Evolutionary conservation across 2,797 vertebrate genomes (phyloP).

Genomic region (Sebastes diploproa): DNA sequence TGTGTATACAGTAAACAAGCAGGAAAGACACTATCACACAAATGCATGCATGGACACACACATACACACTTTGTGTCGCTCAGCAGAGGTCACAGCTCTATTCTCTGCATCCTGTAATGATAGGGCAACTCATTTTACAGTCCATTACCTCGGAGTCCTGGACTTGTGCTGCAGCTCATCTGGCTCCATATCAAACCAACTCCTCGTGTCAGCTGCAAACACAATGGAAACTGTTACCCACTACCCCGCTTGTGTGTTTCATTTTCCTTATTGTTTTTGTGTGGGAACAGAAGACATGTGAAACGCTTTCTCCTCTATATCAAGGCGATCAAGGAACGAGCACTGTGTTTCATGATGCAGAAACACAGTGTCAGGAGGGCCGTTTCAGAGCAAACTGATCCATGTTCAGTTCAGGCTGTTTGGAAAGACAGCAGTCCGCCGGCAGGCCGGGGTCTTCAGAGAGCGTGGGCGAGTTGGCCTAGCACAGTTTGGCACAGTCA

Average conservation of each 20-base stretch:
- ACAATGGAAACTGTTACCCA: neutral
- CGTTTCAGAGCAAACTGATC: conserved; percentile 30
- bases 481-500: conserved; percentile 48
- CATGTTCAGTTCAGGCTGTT: conserved; percentile 15
- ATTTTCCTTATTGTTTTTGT: neutral
- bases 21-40: neutral
- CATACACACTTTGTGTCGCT: neutral
- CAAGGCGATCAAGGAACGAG: conserved; percentile 5
- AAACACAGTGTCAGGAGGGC: conserved; percentile 13
- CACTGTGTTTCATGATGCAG: neutral
- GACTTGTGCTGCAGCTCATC: conserved; percentile 17
- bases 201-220: neutral
- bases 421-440: conserved; percentile 31
- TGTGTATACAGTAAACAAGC: neutral
- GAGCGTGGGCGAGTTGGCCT: conserved; percentile 33
- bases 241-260: neutral
- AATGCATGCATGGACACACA: neutral
- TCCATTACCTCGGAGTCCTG: conserved; percentile 22
- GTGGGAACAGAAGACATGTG: neutral
- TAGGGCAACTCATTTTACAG: conserved; percentile 7
- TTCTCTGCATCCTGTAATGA: conserved; percentile 16
- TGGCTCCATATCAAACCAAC: conserved; percentile 3
- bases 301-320: conserved; percentile 5
- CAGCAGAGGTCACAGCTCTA: conserved; percentile 21
- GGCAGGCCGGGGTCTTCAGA: conserved; percentile 39